Percentiles rank a stretch among this genome's conserved stretches.
These are phyloP conservation scores for Caenorhabditis zanzibari DNA, from an alignment of 2,888 invertebrate genomes.

Conservation along the genomic window DNA sequence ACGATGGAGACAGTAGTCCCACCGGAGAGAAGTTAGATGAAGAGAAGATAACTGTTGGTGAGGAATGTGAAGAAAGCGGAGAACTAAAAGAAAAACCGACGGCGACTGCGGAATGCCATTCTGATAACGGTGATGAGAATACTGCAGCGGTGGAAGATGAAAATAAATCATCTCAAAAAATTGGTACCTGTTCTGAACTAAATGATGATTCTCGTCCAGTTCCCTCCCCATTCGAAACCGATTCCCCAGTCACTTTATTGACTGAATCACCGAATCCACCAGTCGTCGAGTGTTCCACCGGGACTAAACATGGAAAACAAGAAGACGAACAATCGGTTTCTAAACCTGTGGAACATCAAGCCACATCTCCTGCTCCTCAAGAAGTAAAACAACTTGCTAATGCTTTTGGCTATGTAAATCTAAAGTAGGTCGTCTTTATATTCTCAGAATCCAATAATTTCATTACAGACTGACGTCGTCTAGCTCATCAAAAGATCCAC, in stretches of 20 bases:
- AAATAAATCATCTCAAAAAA: neutral
- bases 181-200: neutral
- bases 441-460: neutral
- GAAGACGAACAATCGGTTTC: too few relatives aligned
- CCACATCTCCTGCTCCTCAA: too few relatives aligned
- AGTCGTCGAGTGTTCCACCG: too few relatives aligned
- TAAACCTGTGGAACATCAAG: neutral
- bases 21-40: neutral
- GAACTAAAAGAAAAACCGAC: neutral
- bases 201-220: neutral
- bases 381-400: too few relatives aligned
- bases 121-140: neutral
- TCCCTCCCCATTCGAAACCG: neutral
- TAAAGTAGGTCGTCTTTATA: neutral
- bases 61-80: neutral
- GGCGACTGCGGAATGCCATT: neutral
- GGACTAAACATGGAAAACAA: too few relatives aligned
- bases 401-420: neutral
- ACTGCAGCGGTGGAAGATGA: neutral
- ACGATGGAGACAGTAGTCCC: neutral
- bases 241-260: neutral
- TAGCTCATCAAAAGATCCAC: neutral
- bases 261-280: neutral
- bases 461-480: slow-evolving; percentile 6
- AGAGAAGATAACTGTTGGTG: neutral